Evolutionary conservation across 2,797 vertebrate species (phyloP).

Genomic region (Orientallactaga sibirica): DNA sequence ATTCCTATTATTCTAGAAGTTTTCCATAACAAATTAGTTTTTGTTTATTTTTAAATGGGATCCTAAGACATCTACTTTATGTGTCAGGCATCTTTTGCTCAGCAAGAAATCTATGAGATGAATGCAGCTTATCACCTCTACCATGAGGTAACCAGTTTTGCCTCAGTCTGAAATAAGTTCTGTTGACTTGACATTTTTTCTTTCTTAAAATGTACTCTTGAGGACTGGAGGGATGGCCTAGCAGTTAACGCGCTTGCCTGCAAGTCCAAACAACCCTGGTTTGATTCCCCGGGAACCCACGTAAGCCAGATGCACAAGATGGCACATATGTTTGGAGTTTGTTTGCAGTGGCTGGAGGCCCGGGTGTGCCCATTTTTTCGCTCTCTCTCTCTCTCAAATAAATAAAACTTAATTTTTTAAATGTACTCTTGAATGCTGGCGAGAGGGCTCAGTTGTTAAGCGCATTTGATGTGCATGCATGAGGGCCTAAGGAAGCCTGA

Average conservation of each 20-base stretch:
- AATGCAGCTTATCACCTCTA: not conserved
- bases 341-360: no score
- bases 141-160: not conserved
- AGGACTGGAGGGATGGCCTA: not conserved
- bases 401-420: not conserved
- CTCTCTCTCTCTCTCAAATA: no score
- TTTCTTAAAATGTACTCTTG: not conserved
- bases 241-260: no score
- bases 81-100: not conserved
- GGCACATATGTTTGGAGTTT: no score
- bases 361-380: no score
- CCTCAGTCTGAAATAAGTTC: not conserved
- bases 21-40: not conserved
- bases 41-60: constrained; percentile 15
- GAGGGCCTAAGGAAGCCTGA: no score
- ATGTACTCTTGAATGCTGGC: not conserved
- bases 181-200: not conserved
- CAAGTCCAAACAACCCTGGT: no score
- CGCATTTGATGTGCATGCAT: no score
- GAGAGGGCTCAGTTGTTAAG: no score
- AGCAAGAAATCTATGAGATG: not conserved
- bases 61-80: not conserved
- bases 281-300: no score
- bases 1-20: not conserved
- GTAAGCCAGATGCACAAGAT: no score